These are phyloP conservation scores for Chaetura pelagica DNA, from an alignment of 2,113 vertebrate species.

Conservation along the genomic window DNA sequence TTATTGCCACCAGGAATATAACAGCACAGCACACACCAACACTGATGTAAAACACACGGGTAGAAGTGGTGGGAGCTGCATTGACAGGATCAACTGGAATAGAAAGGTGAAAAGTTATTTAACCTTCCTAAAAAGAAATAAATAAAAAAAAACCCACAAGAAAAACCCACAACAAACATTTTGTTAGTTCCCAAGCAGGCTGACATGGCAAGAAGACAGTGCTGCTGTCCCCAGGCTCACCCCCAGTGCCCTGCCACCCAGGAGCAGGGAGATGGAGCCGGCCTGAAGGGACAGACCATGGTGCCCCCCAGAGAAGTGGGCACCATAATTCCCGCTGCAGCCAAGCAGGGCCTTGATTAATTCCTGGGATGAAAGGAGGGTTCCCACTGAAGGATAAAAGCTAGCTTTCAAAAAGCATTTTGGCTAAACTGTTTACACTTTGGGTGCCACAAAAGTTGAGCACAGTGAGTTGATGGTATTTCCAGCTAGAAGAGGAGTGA, in stretches of 20 bases:
- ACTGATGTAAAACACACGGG: conserved; percentile 98
- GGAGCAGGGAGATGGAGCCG: background rate
- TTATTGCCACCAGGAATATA: conserved; percentile 97
- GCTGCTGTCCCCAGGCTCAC: background rate
- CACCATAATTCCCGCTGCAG: background rate
- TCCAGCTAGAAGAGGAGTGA: background rate
- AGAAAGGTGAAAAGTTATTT: conserved; percentile 34
- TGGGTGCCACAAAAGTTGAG: background rate
- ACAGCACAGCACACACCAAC: conserved; percentile 98
- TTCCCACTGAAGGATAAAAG: background rate
- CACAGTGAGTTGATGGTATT: background rate
- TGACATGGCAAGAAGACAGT: background rate
- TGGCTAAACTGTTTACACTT: background rate
- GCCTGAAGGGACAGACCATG: background rate
- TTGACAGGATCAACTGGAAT: conserved; percentile 86
- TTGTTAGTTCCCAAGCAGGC: background rate
- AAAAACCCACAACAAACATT: background rate
- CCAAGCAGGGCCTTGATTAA: background rate
- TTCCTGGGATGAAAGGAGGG: background rate
- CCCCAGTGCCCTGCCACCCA: background rate
- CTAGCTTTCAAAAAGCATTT: background rate
- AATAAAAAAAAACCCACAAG: background rate
- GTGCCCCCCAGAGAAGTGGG: background rate
- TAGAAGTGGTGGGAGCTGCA: conserved; percentile 91
- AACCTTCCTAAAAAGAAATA: background rate